These are phyloP conservation scores for Nasalis larvatus DNA, from an alignment of 2,113 vertebrate genomes.

Conservation along the genomic window DNA sequence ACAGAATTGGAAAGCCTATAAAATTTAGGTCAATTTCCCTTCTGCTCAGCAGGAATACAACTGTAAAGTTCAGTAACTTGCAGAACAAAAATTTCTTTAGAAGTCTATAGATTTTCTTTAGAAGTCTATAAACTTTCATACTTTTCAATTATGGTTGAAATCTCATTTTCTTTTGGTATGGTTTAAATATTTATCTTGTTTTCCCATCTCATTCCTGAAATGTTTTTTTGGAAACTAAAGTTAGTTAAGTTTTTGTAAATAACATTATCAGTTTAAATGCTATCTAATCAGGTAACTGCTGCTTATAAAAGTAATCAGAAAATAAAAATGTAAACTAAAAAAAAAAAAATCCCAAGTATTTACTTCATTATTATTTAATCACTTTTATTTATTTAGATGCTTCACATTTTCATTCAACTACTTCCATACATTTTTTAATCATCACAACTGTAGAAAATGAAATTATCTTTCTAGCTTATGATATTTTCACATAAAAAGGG, in stretches of 20 bases:
- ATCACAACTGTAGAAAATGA: background rate
- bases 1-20: conserved; percentile 21
- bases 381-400: background rate
- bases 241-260: background rate
- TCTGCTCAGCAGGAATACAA: conserved; percentile 58
- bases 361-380: background rate
- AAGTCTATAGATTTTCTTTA: background rate
- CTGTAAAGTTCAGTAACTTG: conserved; percentile 23
- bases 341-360: background rate
- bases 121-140: background rate
- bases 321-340: background rate
- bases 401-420: background rate
- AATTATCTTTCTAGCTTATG: background rate
- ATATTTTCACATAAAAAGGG: background rate
- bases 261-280: background rate
- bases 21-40: conserved; percentile 59
- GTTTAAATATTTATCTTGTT: background rate
- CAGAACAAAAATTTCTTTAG: background rate
- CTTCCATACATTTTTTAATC: background rate
- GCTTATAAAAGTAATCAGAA: background rate
- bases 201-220: background rate
- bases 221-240: background rate
- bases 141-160: background rate
- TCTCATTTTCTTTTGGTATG: background rate
- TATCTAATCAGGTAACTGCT: background rate